Evolutionary conservation across 1,140 invertebrate genomes (phyloP), one percentile per base, ranked within the genome.

Genomic region (Eumeta japonica): DNA sequence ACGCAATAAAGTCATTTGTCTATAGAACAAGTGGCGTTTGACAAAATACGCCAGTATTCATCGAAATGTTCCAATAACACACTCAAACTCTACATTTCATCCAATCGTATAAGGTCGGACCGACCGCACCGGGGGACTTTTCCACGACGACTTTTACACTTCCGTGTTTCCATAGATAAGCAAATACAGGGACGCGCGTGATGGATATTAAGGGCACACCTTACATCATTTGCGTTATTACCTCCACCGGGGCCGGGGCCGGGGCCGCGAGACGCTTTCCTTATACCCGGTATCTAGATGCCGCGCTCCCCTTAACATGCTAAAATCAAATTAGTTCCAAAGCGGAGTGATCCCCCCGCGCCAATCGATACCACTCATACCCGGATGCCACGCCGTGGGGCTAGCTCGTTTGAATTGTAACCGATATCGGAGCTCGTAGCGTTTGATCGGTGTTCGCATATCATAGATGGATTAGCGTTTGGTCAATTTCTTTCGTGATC

Each of bases 321-420:
- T 73, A 70, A 73, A 73, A 73, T 70, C 68, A 73, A 73, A 73
- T 73, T 73, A 73, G 65, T 73, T 70, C 50, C 57, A 57, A 70
- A 50, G 56, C 54, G 59, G 61, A 67, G 65, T 67, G 62, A 67
- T 65, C 64, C 65, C 50, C 55, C 45, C 46, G 40, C 37, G 43
- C 65, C n/a, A 5, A n/a, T 7, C n/a, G 20, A n/a, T 5, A n/a
- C 20, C 20, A 24, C n/a, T 24, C 20, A 24, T 7, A 24, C 20
- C 5, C 20, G 20, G 20, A n/a, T n/a, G 5, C 20, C n/a, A n/a
- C n/a, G n/a, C n/a, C n/a, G n/a, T n/a, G n/a, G n/a, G n/a, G n/a
- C n/a, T n/a, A n/a, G n/a, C n/a, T n/a, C n/a, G n/a, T n/a, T n/a
- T n/a, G n/a, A n/a, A n/a, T n/a, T n/a, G n/a, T n/a, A n/a, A n/a